Conservation (phyloP, 2,113 vertebrate genomes). For the Plecotus auritus region DNA sequence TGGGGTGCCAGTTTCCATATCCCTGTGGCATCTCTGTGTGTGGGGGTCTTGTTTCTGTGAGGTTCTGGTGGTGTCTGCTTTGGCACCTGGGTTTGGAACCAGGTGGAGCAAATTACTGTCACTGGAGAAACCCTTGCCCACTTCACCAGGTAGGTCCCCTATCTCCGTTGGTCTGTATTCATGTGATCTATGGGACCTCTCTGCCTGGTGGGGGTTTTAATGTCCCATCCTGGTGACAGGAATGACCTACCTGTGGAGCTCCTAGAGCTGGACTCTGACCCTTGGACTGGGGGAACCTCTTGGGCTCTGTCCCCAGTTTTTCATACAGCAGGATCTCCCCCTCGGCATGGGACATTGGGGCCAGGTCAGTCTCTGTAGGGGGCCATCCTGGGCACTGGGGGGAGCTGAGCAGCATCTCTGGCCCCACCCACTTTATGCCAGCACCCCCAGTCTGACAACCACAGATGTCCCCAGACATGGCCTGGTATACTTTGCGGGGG, state of each 20-base stretch:
- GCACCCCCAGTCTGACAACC: neutral
- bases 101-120: neutral
- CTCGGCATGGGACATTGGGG: neutral
- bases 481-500: accelerated
- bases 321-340: neutral
- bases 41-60: neutral
- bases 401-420: neutral
- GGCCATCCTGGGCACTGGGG: neutral
- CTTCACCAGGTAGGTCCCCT: neutral
- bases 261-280: neutral
- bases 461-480: neutral
- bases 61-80: neutral
- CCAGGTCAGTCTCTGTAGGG: neutral
- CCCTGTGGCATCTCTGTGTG: neutral
- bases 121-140: neutral
- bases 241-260: neutral
- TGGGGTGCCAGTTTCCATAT: neutral
- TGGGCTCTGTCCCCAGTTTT: neutral
- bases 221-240: neutral
- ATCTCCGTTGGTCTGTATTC: neutral
- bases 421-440: accelerated
- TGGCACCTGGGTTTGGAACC: neutral
- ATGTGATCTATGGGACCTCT: neutral
- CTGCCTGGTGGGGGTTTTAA: neutral
- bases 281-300: neutral